Conservation (phyloP, 2,888 invertebrate species). For the Thereva nobilitata region DNA sequence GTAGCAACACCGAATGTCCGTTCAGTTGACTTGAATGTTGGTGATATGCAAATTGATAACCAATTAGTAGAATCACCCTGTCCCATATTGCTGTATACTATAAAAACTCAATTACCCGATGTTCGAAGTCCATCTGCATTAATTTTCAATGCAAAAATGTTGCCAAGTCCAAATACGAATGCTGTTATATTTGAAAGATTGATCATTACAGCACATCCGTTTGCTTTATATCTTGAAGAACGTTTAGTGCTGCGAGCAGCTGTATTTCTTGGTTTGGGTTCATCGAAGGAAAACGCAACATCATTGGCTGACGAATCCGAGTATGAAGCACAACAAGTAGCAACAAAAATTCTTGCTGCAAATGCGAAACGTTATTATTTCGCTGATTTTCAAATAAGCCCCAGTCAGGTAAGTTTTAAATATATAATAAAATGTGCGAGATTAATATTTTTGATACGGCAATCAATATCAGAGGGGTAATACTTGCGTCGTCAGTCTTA, state of each 20-base stretch:
- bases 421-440: slow-evolving; percentile 7
- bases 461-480: too few relatives aligned
- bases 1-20: slow-evolving; percentile 62
- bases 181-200: slow-evolving; percentile 89
- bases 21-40: slow-evolving; percentile 72
- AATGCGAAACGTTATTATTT: slow-evolving; percentile 87
- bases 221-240: slow-evolving; percentile 88
- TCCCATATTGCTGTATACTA: slow-evolving; percentile 81
- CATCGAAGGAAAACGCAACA: slow-evolving; percentile 64
- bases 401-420: slow-evolving; percentile 67
- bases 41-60: slow-evolving; percentile 85
- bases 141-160: slow-evolving; percentile 76
- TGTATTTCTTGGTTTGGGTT: slow-evolving; percentile 65
- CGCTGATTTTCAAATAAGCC: slow-evolving; percentile 76
- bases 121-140: slow-evolving; percentile 67
- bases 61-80: slow-evolving; percentile 84
- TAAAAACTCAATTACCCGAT: slow-evolving; percentile 58
- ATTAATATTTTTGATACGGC: slow-evolving; percentile 43
- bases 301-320: slow-evolving; percentile 77
- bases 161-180: slow-evolving; percentile 73
- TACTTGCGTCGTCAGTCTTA: too few relatives aligned
- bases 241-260: slow-evolving; percentile 74
- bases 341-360: slow-evolving; percentile 78
- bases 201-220: slow-evolving; percentile 77
- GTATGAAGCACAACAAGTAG: slow-evolving; percentile 77